Evolutionary conservation across 2,888 invertebrate genomes (phyloP), one percentile per base, ranked within the genome.

Genomic region (Frankliniella fusca): DNA sequence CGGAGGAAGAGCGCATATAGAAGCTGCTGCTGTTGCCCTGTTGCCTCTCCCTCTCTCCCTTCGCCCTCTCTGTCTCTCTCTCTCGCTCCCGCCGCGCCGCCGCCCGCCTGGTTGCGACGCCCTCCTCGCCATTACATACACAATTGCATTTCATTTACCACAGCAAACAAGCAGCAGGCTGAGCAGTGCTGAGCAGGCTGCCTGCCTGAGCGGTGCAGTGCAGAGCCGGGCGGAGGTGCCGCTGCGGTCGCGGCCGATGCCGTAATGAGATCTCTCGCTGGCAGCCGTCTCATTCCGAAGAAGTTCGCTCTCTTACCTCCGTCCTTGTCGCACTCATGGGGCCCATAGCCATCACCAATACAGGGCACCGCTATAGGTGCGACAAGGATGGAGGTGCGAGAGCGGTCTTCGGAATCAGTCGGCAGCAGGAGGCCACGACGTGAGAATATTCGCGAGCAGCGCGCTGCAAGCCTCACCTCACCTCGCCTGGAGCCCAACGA

Each of bases 131-230:
- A 76, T 76, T 76, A 76, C 70, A 11, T 76, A 0, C 70, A 76
- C 70, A 76, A 76, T 76, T 76, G 27, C 70, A 76, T 76, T 76
- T 23, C 70, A 23, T 76, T 76, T 76, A 76, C 70, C 70, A 27
- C 70, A 76, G 12, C 70, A 12, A 27, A 27, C 54, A 54, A 54
- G 54, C 54, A 54, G 54, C 54, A 54, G 54, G n/a, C n/a, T n/a
- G 5, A 54, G 54, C 54, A 54, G 54, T n/a, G n/a, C 54, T 5
- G 54, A 2, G 54, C 18, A 12, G 61, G 61, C 61, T 18, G 15
- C 5, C 18, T 2, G 61, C 20, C 61, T 20, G n/a, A 61, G 18
- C 61, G 10, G 18, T 8, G 61, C 18, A 10, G 61, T n/a, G 54
- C 15, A n/a, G 20, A 20, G 54, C 50, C 50, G 54, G 3, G 54